Conservation (phyloP, 1,140 invertebrate genomes). For the Spodoptera litura region DNA sequence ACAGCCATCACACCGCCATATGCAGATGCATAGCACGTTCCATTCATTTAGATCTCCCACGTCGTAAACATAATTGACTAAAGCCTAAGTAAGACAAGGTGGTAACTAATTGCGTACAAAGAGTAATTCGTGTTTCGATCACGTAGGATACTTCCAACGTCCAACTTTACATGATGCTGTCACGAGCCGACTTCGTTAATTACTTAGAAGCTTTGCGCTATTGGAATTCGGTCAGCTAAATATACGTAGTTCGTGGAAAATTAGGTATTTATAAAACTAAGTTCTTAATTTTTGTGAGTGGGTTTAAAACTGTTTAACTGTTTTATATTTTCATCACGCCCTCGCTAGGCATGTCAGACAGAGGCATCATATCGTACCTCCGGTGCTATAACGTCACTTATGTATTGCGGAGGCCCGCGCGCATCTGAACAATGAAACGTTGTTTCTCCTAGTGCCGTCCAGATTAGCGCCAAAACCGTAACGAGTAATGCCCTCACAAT, state of each 20-base stretch:
- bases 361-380: too few species aligned
- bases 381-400: too few species aligned
- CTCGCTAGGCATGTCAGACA: too few species aligned
- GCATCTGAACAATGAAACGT: too few species aligned
- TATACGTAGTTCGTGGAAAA: not conserved
- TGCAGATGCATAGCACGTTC: not conserved
- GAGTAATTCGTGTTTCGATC: conserved; percentile 32
- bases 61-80: not conserved
- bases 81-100: conserved; percentile 31
- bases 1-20: too few species aligned
- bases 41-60: not conserved
- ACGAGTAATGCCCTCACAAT: too few species aligned
- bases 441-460: too few species aligned
- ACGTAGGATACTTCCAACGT: conserved; percentile 28
- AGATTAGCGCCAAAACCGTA: too few species aligned
- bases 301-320: too few species aligned
- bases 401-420: too few species aligned
- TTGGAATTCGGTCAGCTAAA: conserved; percentile 24
- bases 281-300: too few species aligned
- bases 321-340: too few species aligned
- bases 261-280: not conserved
- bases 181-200: conserved; percentile 39
- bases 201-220: not conserved
- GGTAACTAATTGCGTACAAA: conserved; percentile 20
- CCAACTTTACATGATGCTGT: conserved; percentile 38